Evolutionary conservation across 2,797 vertebrate species (phyloP), one percentile per base, ranked within the genome.

Genomic region (Pipistrellus pygmaeus): DNA sequence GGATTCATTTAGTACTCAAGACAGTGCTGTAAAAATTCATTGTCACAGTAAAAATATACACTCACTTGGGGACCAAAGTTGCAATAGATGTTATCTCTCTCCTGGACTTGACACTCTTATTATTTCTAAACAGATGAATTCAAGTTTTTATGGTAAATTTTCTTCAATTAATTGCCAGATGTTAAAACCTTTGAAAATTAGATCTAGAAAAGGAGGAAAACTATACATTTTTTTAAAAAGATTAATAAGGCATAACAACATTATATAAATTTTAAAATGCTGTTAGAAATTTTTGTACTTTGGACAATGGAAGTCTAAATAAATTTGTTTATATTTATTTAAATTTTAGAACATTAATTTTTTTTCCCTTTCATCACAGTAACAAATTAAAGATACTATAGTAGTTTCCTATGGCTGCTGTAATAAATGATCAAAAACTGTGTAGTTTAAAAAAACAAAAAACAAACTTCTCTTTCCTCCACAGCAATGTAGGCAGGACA

Each of bases 1-100:
- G 38, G 75, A 90, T 51, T 97, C 93, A 94, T 93, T 96, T 96
- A 97, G 94, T 90, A 93, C 55, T 91, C 57, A 8, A 93, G 55
- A 57, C 6, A 78, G 17, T 69, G 81, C 60, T 95, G 0, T 20
- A 95, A 95, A 92, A 95, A 88, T 32, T 57, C 60, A 93, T 94
- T 89, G 48, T 44, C 14, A 95, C 12, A 55, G 35, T 92, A 78
- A 82, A 41, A 95, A 75, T 76, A 60, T 18, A 87, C 5, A 92
- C 8, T 90, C 6, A 53, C 0, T 60, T 64, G 53, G 21, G 46
- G 68, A 92, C 69, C 7, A 76, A 69, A 38, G 1, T 85, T 10
- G 23, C 13, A 62, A 92, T 83, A 87, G 12, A 83, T 86, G 18
- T 75, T 94, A 68, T 62, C 76, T 90, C 89, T 88, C 25, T 76